Evolutionary conservation across 2,113 vertebrate species (phyloP).

Genomic region (Candoia aspera): DNA sequence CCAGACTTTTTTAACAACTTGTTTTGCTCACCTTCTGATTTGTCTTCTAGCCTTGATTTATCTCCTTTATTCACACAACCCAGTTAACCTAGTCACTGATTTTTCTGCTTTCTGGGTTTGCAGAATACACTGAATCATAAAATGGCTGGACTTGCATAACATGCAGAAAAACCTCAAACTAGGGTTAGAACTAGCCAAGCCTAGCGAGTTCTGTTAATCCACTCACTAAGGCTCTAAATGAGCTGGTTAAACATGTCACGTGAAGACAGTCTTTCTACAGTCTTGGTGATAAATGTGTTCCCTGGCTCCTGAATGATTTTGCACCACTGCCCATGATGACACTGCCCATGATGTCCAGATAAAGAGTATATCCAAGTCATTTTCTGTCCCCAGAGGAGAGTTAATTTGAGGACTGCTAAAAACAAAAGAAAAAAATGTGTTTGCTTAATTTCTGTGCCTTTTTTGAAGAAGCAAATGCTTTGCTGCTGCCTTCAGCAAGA

Average conservation of each 20-base stretch:
- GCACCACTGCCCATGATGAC: too few relatives aligned
- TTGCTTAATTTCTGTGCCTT: too few relatives aligned
- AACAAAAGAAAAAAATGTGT: too few relatives aligned
- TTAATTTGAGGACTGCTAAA: too few relatives aligned
- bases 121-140: background rate
- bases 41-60: background rate
- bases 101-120: background rate
- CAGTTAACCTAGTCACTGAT: background rate
- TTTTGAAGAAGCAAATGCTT: too few relatives aligned
- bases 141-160: background rate
- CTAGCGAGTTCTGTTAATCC: background rate
- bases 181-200: background rate
- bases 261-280: background rate
- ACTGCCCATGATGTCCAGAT: too few relatives aligned
- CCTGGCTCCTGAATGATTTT: too few relatives aligned
- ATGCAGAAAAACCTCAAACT: background rate
- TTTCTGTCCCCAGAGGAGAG: too few relatives aligned
- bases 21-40: background rate
- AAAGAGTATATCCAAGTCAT: too few relatives aligned
- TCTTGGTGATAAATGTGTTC: background rate
- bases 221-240: background rate
- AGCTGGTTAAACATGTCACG: background rate
- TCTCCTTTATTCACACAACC: background rate
- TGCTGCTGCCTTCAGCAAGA: too few relatives aligned
- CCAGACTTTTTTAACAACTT: background rate